Base-by-base conservation (phyloP, 2,888 invertebrate species). In the Lasius fuliginosus region DNA sequence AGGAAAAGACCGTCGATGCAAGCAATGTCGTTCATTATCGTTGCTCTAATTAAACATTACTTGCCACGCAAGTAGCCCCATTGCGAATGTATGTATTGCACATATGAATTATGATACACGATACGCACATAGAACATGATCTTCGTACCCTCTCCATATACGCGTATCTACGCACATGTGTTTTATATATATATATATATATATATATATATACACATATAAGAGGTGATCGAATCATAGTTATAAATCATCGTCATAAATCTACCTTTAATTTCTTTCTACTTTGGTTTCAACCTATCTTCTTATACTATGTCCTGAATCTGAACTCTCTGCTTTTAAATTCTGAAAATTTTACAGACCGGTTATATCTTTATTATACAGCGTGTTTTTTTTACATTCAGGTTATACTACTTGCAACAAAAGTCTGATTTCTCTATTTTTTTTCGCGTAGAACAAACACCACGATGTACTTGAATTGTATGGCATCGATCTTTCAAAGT, bases 111-210 rank as follows among this genome's bases (percentile, higher is more conserved):
- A 81, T 62, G 79, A 60, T 81, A 75, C 60, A 81, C 23, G 74
- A 79, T 81, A 62, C 75, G 79, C 75, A 81, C 79, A 74, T 81
- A 74, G 60, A 60, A 81, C 23, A 23, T 81, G 79, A 81, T 79
- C 76, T 81, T 81, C n/a, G 75, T 60, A 74, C 23, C 60, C 79
- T 74, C 76, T 81, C 33, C 75, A 58, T 79, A 74, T 79, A 73
- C 23, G 60, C 79, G 76, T 46, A 60, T 81, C 33, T 36, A 60
- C 60, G 46, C 56, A 81, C 62, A 49, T 81, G 75, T 81, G 46
- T 81, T 74, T 36, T 79, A 68, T 77, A 67, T 69, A 53, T 67
- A 67, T 42, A 42, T 23, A 67, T 67, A 67, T 33, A 53, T 58
- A 62, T 73, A 67, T 42, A 42, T 23, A 67, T 67, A 67, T 33